These are phyloP conservation scores for Opisthograptis luteolata DNA, from an alignment of 2,888 invertebrate genomes.

Conservation along the genomic window DNA sequence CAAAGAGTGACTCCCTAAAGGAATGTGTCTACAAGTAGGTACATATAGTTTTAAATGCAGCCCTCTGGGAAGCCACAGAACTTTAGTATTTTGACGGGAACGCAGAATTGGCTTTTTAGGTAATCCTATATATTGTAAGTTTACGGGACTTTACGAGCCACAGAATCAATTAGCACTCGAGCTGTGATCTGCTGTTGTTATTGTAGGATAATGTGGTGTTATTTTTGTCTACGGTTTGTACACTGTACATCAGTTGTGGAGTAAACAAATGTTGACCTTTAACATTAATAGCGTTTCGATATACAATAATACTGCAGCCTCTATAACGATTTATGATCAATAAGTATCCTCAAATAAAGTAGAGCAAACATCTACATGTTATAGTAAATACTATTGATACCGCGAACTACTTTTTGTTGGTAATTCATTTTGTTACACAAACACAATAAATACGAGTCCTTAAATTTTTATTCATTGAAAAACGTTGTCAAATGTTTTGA, in stretches of 20 bases:
- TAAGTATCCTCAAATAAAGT: conserved; percentile 35
- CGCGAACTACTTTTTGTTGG: not conserved
- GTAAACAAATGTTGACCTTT: conserved; percentile 38
- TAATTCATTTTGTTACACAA: no score
- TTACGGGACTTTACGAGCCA: conserved; percentile 20
- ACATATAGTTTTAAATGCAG: conserved; percentile 9
- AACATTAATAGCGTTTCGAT: conserved; percentile 39
- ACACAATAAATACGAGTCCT: conserved; percentile 20
- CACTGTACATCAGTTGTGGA: conserved; percentile 14
- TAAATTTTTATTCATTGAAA: conserved; percentile 22
- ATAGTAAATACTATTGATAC: conserved; percentile 12
- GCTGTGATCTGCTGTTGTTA: conserved; percentile 8
- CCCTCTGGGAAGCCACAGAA: conserved; percentile 3
- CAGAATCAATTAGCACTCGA: conserved; percentile 19
- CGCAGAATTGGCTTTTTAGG: conserved; percentile 16
- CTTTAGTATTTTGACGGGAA: not conserved
- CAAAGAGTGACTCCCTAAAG: conserved; percentile 6
- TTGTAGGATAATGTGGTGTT: conserved; percentile 15
- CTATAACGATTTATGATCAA: conserved; percentile 37
- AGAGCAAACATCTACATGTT: conserved; percentile 29
- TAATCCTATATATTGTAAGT: conserved; percentile 28
- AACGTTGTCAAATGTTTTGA: conserved; percentile 33
- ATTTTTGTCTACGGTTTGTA: conserved; percentile 19
- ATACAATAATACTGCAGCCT: conserved; percentile 29
- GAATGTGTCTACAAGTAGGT: no score